phyloP scores from a whole-genome alignment of 1,140 invertebrate genomes.

The Cryptotermes secundus region DNA sequence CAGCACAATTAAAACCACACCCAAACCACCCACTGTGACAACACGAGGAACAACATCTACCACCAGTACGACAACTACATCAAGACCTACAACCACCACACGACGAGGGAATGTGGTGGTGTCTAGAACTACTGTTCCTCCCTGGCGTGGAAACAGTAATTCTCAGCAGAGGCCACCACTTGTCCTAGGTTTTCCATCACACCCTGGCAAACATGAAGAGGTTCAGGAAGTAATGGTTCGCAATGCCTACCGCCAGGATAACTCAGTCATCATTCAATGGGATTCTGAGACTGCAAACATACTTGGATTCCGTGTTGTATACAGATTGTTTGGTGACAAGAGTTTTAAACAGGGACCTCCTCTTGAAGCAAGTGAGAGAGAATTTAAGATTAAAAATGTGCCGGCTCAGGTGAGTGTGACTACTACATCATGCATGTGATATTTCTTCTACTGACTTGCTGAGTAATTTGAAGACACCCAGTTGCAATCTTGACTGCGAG shows the following conservation, averaged over 20 bases:
- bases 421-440: too few species aligned
- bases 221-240: constrained; percentile 76
- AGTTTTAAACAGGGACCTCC: constrained; percentile 86
- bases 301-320: constrained; percentile 84
- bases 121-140: constrained; percentile 46
- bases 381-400: constrained; percentile 91
- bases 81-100: constrained; percentile 1
- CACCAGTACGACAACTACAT: neutral
- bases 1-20: constrained; percentile 46
- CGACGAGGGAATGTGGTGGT: constrained; percentile 43
- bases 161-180: constrained; percentile 60
- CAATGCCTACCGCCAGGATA: constrained; percentile 81
- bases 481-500: too few species aligned
- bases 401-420: constrained; percentile 68
- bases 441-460: too few species aligned
- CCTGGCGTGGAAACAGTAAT: constrained; percentile 29
- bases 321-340: constrained; percentile 85
- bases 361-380: constrained; percentile 79
- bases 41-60: neutral
- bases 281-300: constrained; percentile 82
- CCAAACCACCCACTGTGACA: constrained; percentile 39
- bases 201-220: neutral
- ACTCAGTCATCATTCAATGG: constrained; percentile 88
- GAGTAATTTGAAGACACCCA: too few species aligned
- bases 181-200: constrained; percentile 20